phyloP scores from a whole-genome alignment of 2,888 invertebrate species.

The Trachelus tabidus region DNA sequence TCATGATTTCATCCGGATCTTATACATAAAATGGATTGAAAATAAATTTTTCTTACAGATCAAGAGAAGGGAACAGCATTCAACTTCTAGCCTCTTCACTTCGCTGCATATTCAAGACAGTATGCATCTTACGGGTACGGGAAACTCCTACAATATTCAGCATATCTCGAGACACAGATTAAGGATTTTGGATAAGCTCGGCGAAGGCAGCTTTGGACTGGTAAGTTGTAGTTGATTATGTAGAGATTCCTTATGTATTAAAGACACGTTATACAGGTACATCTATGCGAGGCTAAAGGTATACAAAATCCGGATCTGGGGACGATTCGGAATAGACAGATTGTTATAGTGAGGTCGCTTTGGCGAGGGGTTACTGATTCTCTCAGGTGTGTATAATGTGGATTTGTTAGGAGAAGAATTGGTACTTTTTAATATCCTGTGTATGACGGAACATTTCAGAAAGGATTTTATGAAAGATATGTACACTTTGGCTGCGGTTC shows the following conservation, averaged over 20 bases:
- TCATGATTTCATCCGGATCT: neutral
- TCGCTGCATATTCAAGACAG: conserved; percentile 79
- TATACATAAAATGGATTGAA: neutral
- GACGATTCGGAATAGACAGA: conserved; percentile 76
- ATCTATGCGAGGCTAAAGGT: conserved; percentile 82
- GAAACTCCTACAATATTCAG: conserved; percentile 52
- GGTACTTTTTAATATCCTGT: neutral
- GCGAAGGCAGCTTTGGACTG: conserved; percentile 89
- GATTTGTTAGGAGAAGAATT: conserved; percentile 3
- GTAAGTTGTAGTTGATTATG: conserved; percentile 66
- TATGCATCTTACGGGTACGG: conserved; percentile 43
- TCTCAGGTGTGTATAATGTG: conserved; percentile 69
- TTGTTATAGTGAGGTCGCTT: conserved; percentile 80
- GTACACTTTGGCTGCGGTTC: conserved; percentile 83
- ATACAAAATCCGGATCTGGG: conserved; percentile 69
- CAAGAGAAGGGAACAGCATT: conserved; percentile 74
- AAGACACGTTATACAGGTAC: conserved; percentile 69
- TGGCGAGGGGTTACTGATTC: conserved; percentile 79
- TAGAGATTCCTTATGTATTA: conserved; percentile 3
- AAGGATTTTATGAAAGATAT: conserved; percentile 90
- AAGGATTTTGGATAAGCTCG: conserved; percentile 85
- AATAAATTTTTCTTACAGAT: conserved; percentile 62
- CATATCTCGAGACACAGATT: conserved; percentile 84
- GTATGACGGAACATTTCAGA: conserved; percentile 66
- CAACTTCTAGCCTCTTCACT: conserved; percentile 78